Percentiles rank a stretch among this genome's conserved stretches.
Conservation (phyloP, 2,888 invertebrate species). For the Neelides folsomi region DNA sequence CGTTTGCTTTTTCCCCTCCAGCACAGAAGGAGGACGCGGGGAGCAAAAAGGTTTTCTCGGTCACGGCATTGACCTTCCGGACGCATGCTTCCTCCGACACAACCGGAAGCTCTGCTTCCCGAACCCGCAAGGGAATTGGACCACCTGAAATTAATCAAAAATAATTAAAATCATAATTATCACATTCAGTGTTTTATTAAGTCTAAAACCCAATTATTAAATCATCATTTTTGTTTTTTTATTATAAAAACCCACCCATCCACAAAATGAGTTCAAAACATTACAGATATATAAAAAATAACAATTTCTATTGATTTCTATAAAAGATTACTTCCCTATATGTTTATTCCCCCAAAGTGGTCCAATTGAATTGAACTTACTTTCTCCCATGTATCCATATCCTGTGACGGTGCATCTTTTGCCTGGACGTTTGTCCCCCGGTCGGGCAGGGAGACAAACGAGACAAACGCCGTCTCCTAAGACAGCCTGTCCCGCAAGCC, state of each 20-base stretch:
- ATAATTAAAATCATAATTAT: background rate
- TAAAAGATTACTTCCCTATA: too few relatives aligned
- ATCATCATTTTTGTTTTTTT: too few relatives aligned
- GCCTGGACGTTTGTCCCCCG: conserved; percentile 75
- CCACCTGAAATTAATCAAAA: conserved; percentile 46
- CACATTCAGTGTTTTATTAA: background rate
- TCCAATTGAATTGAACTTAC: conserved; percentile 45
- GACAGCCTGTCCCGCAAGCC: conserved; percentile 76
- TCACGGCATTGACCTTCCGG: conserved; percentile 82
- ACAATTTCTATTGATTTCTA: too few relatives aligned
- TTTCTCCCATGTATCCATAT: conserved; percentile 90
- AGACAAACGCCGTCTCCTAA: conserved; percentile 70
- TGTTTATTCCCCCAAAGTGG: too few relatives aligned
- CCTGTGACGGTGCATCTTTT: conserved; percentile 77
- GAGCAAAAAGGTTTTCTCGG: conserved; percentile 83
- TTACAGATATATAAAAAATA: background rate
- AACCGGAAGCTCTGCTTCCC: conserved; percentile 81
- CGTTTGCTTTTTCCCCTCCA: conserved; percentile 81
- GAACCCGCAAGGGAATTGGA: conserved; percentile 73
- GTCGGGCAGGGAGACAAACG: conserved; percentile 76
- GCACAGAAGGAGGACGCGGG: conserved; percentile 90
- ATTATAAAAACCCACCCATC: too few relatives aligned
- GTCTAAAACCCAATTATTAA: too few relatives aligned
- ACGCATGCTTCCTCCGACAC: conserved; percentile 86
- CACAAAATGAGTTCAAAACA: too few relatives aligned